Percentiles rank a stretch among this genome's conserved stretches.
These are phyloP conservation scores for Oryctes rhinoceros DNA, from an alignment of 1,140 invertebrate species.

Conservation along the genomic window DNA sequence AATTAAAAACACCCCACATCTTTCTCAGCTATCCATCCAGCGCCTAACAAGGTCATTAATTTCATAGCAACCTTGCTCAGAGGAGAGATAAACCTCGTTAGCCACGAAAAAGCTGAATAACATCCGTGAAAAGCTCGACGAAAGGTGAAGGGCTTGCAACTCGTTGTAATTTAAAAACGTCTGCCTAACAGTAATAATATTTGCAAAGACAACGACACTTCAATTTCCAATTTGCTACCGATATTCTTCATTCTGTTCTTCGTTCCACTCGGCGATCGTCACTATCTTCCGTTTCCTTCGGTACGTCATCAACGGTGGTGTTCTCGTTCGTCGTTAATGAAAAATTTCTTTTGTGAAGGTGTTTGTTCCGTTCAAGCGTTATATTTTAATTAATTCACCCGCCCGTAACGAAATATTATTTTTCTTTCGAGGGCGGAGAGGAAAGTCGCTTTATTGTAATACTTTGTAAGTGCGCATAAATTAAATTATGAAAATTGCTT, in stretches of 20 bases:
- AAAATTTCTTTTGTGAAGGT: conserved; percentile 2
- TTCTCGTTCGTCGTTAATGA: background rate
- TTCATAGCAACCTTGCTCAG: no score
- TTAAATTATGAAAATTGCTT: conserved; percentile 18
- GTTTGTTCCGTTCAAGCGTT: conserved; percentile 8
- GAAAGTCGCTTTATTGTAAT: background rate
- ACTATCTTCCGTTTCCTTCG: background rate
- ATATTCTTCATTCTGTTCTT: background rate
- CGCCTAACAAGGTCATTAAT: no score
- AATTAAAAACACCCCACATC: no score
- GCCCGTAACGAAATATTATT: background rate
- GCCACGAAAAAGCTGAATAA: no score
- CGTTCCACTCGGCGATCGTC: background rate
- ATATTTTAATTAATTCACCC: conserved; percentile 22
- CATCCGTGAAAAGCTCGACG: background rate
- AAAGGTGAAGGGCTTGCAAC: background rate
- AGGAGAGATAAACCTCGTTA: no score
- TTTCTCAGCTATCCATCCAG: no score
- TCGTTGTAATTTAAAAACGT: background rate
- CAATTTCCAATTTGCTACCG: background rate
- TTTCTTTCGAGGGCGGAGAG: background rate
- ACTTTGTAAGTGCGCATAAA: background rate
- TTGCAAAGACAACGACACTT: background rate
- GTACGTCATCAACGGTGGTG: background rate
- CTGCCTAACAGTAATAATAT: background rate